These are phyloP conservation scores for Galbula dea DNA, from an alignment of 2,113 vertebrate species.

Conservation along the genomic window DNA sequence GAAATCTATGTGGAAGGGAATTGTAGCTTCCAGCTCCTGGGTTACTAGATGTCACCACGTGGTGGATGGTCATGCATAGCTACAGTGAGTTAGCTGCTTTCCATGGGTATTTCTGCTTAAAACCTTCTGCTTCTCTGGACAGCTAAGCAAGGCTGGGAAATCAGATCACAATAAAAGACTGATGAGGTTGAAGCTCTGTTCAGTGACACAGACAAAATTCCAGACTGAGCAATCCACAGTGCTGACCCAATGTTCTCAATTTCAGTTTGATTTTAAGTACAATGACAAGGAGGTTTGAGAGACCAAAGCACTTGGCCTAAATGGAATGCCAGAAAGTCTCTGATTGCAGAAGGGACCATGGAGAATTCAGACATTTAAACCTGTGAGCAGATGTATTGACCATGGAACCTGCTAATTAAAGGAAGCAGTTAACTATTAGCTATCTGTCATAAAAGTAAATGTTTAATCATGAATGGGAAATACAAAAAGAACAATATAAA, in stretches of 20 bases:
- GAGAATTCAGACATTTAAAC: not conserved
- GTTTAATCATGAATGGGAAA: not conserved
- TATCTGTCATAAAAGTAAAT: not conserved
- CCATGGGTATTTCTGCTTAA: not conserved
- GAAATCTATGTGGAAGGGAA: not conserved
- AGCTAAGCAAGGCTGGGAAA: not conserved
- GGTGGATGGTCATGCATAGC: accelerated
- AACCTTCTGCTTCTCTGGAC: not conserved
- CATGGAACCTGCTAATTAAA: not conserved
- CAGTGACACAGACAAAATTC: not conserved
- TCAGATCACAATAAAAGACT: not conserved
- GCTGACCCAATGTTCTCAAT: not conserved
- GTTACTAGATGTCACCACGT: not conserved
- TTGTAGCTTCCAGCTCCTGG: not conserved
- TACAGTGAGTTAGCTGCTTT: not conserved
- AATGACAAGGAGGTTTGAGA: not conserved
- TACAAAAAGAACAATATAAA: not conserved
- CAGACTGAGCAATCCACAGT: not conserved
- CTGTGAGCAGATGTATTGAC: not conserved
- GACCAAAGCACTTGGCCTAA: not conserved
- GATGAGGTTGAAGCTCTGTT: not conserved
- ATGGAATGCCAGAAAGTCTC: not conserved
- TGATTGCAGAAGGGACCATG: not conserved
- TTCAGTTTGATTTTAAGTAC: not conserved
- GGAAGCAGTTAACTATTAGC: not conserved